Percentiles rank a stretch among this genome's conserved stretches.
These are phyloP conservation scores for Ceyx cyanopectus DNA, from an alignment of 2,113 vertebrate genomes.

Conservation along the genomic window DNA sequence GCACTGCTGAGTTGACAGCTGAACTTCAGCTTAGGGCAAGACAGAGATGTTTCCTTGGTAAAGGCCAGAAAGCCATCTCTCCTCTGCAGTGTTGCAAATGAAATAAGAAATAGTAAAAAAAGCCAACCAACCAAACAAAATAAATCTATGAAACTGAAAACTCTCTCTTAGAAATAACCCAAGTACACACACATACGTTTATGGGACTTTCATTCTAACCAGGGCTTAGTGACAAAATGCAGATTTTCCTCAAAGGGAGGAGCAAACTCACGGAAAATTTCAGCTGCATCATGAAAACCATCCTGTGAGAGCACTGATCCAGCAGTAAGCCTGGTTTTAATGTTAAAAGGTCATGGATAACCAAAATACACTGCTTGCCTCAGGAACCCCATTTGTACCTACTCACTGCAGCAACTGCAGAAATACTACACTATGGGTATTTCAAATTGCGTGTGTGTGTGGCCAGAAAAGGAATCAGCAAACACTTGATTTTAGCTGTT, in stretches of 20 bases:
- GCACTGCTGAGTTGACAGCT: background rate
- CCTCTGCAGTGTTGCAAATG: background rate
- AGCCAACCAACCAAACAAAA: background rate
- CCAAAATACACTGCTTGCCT: background rate
- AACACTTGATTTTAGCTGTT: background rate
- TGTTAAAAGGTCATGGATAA: background rate
- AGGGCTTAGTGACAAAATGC: background rate
- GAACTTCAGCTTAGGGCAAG: conserved; percentile 8
- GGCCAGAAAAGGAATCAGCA: background rate
- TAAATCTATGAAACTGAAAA: background rate
- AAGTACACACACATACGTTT: accelerated
- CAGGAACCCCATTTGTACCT: background rate
- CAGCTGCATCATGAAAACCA: background rate
- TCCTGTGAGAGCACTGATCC: background rate
- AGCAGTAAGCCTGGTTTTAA: background rate
- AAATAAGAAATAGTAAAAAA: background rate
- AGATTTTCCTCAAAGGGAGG: background rate
- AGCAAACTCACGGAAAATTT: background rate
- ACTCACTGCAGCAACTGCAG: background rate
- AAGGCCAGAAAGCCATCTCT: background rate
- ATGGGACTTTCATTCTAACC: background rate
- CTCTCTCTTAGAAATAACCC: background rate
- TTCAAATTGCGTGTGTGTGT: accelerated
- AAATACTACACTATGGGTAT: background rate
- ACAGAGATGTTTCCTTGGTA: background rate